Conservation (phyloP, 2,113 vertebrate species). For the Copsychus sechellarum region DNA sequence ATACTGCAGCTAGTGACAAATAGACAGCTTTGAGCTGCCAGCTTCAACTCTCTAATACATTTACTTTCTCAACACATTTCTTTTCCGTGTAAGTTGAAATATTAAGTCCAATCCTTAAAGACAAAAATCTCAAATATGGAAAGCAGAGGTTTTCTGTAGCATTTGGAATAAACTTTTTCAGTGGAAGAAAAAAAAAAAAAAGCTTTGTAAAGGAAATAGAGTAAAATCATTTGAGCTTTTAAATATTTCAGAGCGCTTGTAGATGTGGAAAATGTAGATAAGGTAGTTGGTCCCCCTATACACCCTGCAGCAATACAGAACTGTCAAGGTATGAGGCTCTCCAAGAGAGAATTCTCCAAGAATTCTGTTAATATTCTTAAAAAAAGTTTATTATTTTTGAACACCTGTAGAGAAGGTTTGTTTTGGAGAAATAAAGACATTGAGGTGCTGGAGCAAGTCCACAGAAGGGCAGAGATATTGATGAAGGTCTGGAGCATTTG, state of each 20-base stretch:
- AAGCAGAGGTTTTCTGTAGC: background rate
- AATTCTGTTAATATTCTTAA: background rate
- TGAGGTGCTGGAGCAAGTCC: background rate
- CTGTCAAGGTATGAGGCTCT: rapidly evolving
- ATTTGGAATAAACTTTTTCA: background rate
- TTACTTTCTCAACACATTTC: background rate
- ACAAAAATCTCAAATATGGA: background rate
- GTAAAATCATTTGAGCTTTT: background rate
- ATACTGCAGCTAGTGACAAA: background rate
- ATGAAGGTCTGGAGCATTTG: background rate
- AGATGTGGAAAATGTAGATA: background rate
- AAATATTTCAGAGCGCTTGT: background rate
- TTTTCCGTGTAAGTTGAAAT: background rate
- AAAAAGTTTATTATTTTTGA: background rate
- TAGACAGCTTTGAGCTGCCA: background rate
- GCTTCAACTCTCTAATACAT: background rate
- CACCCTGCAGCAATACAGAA: background rate
- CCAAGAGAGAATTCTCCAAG: no score
- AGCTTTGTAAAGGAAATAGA: background rate
- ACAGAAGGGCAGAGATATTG: background rate
- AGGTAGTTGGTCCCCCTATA: background rate
- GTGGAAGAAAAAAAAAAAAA: background rate
- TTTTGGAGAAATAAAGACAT: background rate
- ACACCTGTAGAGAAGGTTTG: background rate
- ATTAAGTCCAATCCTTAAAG: background rate